Evolutionary conservation across 2,113 vertebrate genomes (phyloP), one percentile per base, ranked within the genome.

Genomic region (Xiphias gladius): DNA sequence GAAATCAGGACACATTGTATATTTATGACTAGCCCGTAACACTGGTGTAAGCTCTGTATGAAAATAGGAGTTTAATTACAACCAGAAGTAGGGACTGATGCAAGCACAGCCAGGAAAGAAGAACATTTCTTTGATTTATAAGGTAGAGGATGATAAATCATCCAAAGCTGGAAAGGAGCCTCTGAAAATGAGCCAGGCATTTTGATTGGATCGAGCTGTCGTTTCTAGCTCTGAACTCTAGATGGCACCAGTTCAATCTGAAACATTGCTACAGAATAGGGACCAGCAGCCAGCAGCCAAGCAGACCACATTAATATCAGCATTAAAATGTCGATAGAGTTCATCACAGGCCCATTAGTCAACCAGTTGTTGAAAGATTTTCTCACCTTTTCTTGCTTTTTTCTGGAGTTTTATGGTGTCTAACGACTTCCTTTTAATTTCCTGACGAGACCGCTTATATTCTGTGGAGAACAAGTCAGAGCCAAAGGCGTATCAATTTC

Each of bases 331-430:
- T 57, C 11, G 52, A 32, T 11, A 10, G 11, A 37, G 30, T 70
- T 52, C 30, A 32, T 37, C 2, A 0, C 10, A 64, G 24, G 2
- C 64, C 32, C 10, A 62, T 52, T 26, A 20, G 43, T 28, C 7
- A 52, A 37, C 9, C 19, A 5, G 13, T 4, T 46, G 0, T n/a
- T 7, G 8, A 30, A 66, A 30, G 17, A 1, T n/a, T 48, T 20
- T 19, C 92, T 87, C 89, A 99, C 98, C 98, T 97, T 99, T 99
- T 84, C 97, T 96, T 0, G 98, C 98, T 73, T 99, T 99, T 85
- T 99, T 99, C 94, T 99, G 98, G 16, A 99, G 97, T 86, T 99
- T 99, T 79, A 99, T 94, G 0, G 98, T 99, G 88, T 99, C 98
- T 0, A 98, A 96, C 0, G 98, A 99, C 86, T 99, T 99, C 72